phyloP scores from a whole-genome alignment of 2,113 vertebrate species.

The Calyptommatus sinebrachiatus region DNA sequence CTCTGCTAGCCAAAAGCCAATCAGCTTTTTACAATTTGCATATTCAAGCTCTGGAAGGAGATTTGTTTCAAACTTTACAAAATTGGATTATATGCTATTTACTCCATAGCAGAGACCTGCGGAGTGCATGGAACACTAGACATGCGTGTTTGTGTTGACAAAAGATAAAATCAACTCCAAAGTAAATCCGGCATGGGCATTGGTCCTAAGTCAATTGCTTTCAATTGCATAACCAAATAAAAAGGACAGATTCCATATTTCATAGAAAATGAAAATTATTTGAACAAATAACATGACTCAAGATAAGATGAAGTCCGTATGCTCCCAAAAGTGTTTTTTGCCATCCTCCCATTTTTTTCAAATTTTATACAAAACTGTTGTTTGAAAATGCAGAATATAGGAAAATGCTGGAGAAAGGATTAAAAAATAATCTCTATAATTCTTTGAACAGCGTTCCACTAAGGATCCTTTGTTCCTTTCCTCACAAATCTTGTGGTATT shows the following conservation, averaged over 20 bases:
- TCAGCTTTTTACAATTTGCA: too few species aligned
- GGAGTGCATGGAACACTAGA: too few species aligned
- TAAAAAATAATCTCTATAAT: neutral
- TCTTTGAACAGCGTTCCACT: neutral
- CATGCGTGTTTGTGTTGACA: too few species aligned
- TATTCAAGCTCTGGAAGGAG: too few species aligned
- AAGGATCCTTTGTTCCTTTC: neutral
- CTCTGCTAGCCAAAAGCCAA: too few species aligned
- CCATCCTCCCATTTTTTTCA: neutral
- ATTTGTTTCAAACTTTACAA: too few species aligned
- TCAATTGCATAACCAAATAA: too few species aligned
- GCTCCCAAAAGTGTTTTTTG: neutral
- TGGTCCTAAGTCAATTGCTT: too few species aligned
- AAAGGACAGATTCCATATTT: neutral
- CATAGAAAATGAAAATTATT: neutral
- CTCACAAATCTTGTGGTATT: neutral
- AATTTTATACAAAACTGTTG: neutral
- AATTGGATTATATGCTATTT: too few species aligned
- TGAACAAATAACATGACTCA: neutral
- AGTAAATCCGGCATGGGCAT: too few species aligned
- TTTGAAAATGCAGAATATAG: neutral
- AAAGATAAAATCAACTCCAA: too few species aligned
- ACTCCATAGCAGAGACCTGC: too few species aligned
- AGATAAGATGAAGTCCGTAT: neutral
- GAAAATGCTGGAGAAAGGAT: neutral